Percentiles rank a stretch among this genome's conserved stretches.
These are phyloP conservation scores for Phthorimaea operculella DNA, from an alignment of 1,140 invertebrate species.

Conservation along the genomic window DNA sequence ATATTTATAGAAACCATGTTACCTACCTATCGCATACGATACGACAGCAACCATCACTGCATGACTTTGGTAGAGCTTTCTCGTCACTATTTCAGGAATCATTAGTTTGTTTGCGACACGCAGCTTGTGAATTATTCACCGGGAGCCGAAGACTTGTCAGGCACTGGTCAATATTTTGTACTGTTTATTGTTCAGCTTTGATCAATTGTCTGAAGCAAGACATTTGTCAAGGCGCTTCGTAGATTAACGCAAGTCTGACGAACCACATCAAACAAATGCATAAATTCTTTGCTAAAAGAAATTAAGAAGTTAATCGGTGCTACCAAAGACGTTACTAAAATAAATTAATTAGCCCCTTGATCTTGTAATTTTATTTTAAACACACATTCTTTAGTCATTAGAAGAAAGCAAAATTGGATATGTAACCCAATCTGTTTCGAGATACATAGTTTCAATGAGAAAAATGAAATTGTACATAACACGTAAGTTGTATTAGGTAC, in stretches of 20 bases:
- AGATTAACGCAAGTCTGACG: conserved; percentile 37
- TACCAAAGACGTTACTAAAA: conserved; percentile 15
- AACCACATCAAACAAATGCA: conserved; percentile 45
- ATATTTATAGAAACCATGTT: conserved; percentile 24
- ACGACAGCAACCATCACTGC: conserved; percentile 15
- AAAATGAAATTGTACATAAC: no score
- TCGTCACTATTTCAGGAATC: conserved; percentile 40
- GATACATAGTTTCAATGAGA: not conserved
- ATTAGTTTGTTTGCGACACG: conserved; percentile 31
- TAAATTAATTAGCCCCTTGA: conserved; percentile 2
- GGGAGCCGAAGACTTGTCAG: conserved; percentile 43
- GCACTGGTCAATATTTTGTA: conserved; percentile 44
- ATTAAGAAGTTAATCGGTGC: conserved; percentile 39
- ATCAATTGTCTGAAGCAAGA: conserved; percentile 37
- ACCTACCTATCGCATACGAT: conserved; percentile 14
- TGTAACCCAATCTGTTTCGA: not conserved
- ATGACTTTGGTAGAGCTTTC: conserved; percentile 25
- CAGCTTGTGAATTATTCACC: conserved; percentile 34
- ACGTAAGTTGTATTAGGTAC: no score
- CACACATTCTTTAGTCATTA: not conserved
- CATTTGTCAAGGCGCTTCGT: conserved; percentile 41
- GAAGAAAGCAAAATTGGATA: not conserved
- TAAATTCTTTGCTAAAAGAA: conserved; percentile 43
- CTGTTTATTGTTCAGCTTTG: conserved; percentile 55
- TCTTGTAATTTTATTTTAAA: not conserved